Evolutionary conservation across 2,888 invertebrate genomes (phyloP), one percentile per base, ranked within the genome.

Genomic region (Thera britannica): DNA sequence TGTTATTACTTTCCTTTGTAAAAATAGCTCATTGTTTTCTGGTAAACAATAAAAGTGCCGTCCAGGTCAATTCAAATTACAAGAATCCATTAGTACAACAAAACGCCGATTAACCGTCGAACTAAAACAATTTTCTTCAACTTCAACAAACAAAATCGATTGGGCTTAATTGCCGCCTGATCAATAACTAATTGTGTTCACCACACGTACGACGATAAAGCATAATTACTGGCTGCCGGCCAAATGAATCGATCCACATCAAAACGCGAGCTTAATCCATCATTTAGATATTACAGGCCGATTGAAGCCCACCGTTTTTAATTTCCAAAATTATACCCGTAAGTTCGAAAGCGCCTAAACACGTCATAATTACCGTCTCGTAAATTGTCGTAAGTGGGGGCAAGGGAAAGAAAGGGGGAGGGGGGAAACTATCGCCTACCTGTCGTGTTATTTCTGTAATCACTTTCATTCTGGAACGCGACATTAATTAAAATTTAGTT

Each of bases 401-500:
- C 48, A 54, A 34, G 74, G 76, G 76, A 77, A 81, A 23, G 75
- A 81, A 51, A 46, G 3, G 44, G 78, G 78, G 44, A 77, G 77
- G 78, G 74, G 78, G 80, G 76, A 54, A 70, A 85, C 84, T 82
- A 82, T 79, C 80, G 81, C 83, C 84, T 81, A 81, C 87, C 87
- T 90, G 90, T 90, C 92, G 92, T 88, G 90, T 93, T 92, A 90
- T 88, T 91, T 88, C 86, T 88, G 88, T 93, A 93, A 93, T 93
- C 92, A 93, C 91, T 92, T 91, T 90, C 90, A 92, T 92, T 93
- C 83, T 92, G 90, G 88, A 93, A 92, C 91, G 92, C 92, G 93
- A 92, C 92, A 93, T 91, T 94, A 94, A 94, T 94, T 94, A 94
- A 94, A 94, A 93, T 94, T 93, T 94, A 93, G 93, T 92, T 93